Percentiles rank a stretch among this genome's conserved stretches.
Conservation (phyloP, 2,888 invertebrate species). For the Tribolium freemani region DNA sequence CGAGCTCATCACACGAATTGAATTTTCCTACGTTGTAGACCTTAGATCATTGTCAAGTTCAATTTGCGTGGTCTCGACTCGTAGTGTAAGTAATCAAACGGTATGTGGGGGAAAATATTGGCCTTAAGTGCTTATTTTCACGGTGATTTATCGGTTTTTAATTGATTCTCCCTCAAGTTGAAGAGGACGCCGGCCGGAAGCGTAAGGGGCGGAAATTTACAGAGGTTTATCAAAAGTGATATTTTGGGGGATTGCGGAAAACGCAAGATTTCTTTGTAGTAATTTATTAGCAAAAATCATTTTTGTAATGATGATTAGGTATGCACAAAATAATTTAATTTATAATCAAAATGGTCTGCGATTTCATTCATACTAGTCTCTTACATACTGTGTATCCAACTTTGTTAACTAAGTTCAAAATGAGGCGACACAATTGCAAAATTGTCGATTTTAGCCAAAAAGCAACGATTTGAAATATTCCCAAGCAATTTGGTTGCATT, state of each 20-base stretch:
- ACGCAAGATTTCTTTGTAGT: too few species aligned
- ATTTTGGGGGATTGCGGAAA: not conserved
- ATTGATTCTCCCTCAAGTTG: conserved; percentile 48
- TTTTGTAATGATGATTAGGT: too few species aligned
- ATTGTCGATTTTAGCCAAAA: too few species aligned
- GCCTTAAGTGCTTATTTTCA: conserved; percentile 49
- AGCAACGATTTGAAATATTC: too few species aligned
- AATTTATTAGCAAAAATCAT: too few species aligned
- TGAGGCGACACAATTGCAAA: too few species aligned
- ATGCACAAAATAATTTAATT: too few species aligned
- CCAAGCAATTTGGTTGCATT: too few species aligned
- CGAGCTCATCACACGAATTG: not conserved
- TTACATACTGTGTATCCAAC: too few species aligned
- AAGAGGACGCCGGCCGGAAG: conserved; percentile 11
- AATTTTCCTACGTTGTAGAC: conserved; percentile 25
- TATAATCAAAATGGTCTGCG: too few species aligned
- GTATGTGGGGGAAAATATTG: conserved; percentile 36
- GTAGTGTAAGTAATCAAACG: conserved; percentile 4
- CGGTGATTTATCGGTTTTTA: conserved; percentile 57
- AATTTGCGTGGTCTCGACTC: conserved; percentile 50
- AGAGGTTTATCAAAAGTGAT: conserved; percentile 13
- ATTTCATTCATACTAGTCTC: too few species aligned
- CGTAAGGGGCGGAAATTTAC: conserved; percentile 18
- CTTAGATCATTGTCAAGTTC: conserved; percentile 58
- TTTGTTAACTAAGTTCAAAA: too few species aligned